These are phyloP conservation scores for Triplophysa siluroides DNA, from an alignment of 2,113 vertebrate genomes.

Conservation along the genomic window DNA sequence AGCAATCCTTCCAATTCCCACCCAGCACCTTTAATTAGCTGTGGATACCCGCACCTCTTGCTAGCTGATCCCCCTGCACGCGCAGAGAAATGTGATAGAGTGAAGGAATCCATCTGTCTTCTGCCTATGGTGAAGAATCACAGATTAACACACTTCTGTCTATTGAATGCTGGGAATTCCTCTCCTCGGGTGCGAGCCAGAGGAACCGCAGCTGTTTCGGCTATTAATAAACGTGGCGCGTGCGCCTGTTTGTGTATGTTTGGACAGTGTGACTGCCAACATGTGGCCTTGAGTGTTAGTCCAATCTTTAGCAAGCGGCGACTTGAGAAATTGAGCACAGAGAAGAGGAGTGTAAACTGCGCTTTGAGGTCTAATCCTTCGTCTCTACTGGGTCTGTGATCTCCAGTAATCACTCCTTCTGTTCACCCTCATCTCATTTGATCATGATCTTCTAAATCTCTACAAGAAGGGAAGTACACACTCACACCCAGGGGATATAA, in stretches of 20 bases:
- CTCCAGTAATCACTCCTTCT: slow-evolving; percentile 53
- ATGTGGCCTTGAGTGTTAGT: slow-evolving; percentile 26
- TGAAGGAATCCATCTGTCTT: slow-evolving; percentile 51
- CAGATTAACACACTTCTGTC: slow-evolving; percentile 54
- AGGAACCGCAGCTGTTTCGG: slow-evolving; percentile 48
- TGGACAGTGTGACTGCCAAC: slow-evolving; percentile 23
- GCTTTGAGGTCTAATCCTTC: slow-evolving; percentile 45
- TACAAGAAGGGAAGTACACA: slow-evolving; percentile 30
- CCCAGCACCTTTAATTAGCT: slow-evolving; percentile 55
- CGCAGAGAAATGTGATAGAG: slow-evolving; percentile 45
- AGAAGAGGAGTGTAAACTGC: slow-evolving; percentile 37
- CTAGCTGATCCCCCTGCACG: slow-evolving; percentile 44
- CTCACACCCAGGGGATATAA: background rate
- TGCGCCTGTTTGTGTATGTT: slow-evolving; percentile 32
- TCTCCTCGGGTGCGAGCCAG: slow-evolving; percentile 37
- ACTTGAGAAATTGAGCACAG: slow-evolving; percentile 46
- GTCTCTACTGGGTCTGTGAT: slow-evolving; percentile 44
- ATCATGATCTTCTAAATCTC: slow-evolving; percentile 29
- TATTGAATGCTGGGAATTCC: slow-evolving; percentile 49
- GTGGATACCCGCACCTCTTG: slow-evolving; percentile 37
- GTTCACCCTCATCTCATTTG: slow-evolving; percentile 34
- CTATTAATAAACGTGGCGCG: slow-evolving; percentile 40
- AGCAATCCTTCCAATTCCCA: slow-evolving; percentile 52
- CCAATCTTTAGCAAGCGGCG: slow-evolving; percentile 23
- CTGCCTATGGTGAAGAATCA: slow-evolving; percentile 48